Evolutionary conservation across 2,113 vertebrate genomes (phyloP).

Genomic region (Neolamprologus kungweensis): DNA sequence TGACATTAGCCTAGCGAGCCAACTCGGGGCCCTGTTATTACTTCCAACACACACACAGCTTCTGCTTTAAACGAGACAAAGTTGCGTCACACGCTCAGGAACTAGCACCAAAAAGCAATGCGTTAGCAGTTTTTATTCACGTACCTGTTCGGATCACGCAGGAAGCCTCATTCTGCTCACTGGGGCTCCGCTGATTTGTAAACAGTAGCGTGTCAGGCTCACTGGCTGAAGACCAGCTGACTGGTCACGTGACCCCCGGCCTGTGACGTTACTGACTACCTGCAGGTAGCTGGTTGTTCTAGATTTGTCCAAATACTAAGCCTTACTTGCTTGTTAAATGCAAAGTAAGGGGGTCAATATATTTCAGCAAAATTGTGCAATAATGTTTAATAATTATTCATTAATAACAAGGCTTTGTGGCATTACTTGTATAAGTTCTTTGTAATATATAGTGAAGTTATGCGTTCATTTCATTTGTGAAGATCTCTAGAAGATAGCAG

Average conservation of each 20-base stretch:
- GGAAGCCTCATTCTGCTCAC: conserved; percentile 38
- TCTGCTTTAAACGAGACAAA: background rate
- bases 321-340: background rate
- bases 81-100: background rate
- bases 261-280: background rate
- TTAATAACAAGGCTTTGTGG: background rate
- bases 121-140: background rate
- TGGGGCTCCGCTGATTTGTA: conserved; percentile 49
- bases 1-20: background rate
- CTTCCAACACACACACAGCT: conserved; percentile 22
- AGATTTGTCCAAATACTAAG: background rate
- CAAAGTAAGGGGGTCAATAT: background rate
- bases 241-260: conserved; percentile 42
- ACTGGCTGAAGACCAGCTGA: conserved; percentile 55
- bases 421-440: background rate
- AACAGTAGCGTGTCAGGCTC: conserved; percentile 57
- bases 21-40: conserved; percentile 10
- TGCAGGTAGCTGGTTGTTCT: background rate
- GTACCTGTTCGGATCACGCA: conserved; percentile 47
- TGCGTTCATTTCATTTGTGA: background rate
- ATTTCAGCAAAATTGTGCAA: background rate
- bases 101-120: background rate
- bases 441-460: background rate
- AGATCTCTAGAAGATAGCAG: background rate
- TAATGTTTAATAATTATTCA: background rate